Conservation (phyloP, 2,797 vertebrate species). For the Hemibagrus guttatus region DNA sequence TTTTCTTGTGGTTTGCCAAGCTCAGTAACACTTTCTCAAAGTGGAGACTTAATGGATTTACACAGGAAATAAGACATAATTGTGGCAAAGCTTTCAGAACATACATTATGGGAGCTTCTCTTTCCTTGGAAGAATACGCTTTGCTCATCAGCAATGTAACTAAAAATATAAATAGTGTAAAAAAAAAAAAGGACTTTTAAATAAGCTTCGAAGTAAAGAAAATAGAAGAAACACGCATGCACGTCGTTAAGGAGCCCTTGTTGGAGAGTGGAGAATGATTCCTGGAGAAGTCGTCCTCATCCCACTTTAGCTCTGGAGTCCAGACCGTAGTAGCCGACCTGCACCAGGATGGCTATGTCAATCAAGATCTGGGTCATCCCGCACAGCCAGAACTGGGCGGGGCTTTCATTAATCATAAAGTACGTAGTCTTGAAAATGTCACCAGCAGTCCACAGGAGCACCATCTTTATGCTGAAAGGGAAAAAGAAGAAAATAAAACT, state of each 20-base stretch:
- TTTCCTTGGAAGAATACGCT: background rate
- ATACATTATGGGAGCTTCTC: background rate
- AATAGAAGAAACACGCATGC: conserved; percentile 6
- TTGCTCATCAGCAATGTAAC: conserved; percentile 11
- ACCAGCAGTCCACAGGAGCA: conserved; percentile 79
- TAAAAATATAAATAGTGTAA: conserved; percentile 34
- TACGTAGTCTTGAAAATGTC: conserved; percentile 83
- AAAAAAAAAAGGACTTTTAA: conserved; percentile 12
- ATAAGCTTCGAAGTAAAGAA: background rate
- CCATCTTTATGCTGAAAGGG: conserved; percentile 80
- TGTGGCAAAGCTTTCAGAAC: background rate
- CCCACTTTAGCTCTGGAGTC: conserved; percentile 70
- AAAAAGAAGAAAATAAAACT: conserved; percentile 39
- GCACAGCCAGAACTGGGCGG: conserved; percentile 80
- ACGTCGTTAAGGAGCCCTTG: conserved; percentile 34
- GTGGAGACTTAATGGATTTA: conserved; percentile 5
- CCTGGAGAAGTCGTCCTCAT: conserved; percentile 52
- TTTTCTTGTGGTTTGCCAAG: conserved; percentile 25
- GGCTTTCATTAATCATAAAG: conserved; percentile 79
- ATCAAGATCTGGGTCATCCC: conserved; percentile 77
- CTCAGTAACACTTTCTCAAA: conserved; percentile 34
- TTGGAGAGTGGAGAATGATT: conserved; percentile 11
- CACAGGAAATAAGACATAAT: conserved; percentile 11
- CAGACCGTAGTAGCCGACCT: conserved; percentile 75
- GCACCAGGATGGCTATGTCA: conserved; percentile 78